Conservation (phyloP, 2,113 vertebrate genomes). For the Thunnus thynnus region DNA sequence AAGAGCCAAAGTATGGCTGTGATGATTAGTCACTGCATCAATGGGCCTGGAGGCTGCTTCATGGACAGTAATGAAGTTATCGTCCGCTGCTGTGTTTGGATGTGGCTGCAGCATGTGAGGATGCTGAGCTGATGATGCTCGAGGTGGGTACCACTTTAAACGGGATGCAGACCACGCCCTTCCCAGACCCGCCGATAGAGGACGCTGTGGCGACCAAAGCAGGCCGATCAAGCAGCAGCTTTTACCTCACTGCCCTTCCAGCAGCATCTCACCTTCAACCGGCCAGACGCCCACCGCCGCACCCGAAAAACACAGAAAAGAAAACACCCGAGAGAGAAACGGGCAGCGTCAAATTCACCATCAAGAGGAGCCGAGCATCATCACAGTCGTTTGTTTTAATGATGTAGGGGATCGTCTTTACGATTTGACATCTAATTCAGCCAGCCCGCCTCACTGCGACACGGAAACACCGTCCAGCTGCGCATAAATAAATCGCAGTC, state of each 20-base stretch:
- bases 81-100: not conserved
- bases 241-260: conserved; percentile 75
- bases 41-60: not conserved
- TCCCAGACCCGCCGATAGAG: conserved; percentile 34
- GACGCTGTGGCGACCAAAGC: conserved; percentile 52
- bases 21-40: conserved; percentile 25
- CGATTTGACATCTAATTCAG: conserved; percentile 55
- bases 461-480: conserved; percentile 59
- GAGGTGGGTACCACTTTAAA: conserved; percentile 75
- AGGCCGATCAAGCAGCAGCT: conserved; percentile 50
- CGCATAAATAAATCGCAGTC: conserved; percentile 34
- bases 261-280: conserved; percentile 82
- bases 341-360: not conserved
- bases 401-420: conserved; percentile 70
- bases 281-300: conserved; percentile 54
- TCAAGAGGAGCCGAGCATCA: not conserved
- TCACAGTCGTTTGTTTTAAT: conserved; percentile 34
- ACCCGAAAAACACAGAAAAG: conserved; percentile 9
- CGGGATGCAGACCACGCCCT: conserved; percentile 82
- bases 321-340: not conserved
- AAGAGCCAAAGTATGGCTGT: not conserved
- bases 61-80: not conserved
- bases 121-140: conserved; percentile 40
- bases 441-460: conserved; percentile 75
- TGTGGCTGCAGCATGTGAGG: conserved; percentile 35